Percentiles rank a stretch among this genome's conserved stretches.
These are phyloP conservation scores for Orchestes rusci DNA, from an alignment of 2,888 invertebrate species.

Conservation along the genomic window DNA sequence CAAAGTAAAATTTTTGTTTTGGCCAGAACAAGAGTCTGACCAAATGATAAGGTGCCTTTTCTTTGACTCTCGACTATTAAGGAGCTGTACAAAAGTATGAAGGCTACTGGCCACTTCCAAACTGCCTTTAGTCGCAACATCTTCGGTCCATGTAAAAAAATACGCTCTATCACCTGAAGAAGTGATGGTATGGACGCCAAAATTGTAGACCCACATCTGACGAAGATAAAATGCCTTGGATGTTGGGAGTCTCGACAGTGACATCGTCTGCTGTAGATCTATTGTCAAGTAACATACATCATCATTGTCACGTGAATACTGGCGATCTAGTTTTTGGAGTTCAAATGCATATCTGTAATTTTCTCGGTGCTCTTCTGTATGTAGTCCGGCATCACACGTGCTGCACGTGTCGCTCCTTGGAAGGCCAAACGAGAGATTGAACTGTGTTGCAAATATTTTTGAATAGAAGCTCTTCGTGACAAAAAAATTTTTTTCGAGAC, in stretches of 20 bases:
- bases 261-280: conserved; percentile 4
- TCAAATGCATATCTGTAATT: conserved; percentile 2
- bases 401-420: not conserved
- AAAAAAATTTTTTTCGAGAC: not conserved
- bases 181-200: not conserved
- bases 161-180: not conserved
- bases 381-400: not conserved
- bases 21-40: conserved; percentile 1
- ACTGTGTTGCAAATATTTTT: not conserved
- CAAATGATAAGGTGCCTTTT: not conserved
- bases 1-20: not conserved
- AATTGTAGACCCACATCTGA: conserved; percentile 2
- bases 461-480: not conserved
- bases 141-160: conserved; percentile 1
- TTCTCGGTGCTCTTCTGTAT: not conserved
- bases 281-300: not conserved
- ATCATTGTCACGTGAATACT: not conserved
- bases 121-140: not conserved
- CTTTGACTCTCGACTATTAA: not conserved
- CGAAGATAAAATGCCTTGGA: conserved; percentile 2
- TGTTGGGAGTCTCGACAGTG: not conserved
- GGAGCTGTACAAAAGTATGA: not conserved
- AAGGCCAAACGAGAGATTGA: not conserved
- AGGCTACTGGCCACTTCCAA: not conserved
- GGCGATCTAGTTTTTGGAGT: not conserved